Percentiles rank a stretch among this genome's conserved stretches.
phyloP scores from a whole-genome alignment of 2,113 vertebrate species.

The Mormyrus iriodes region DNA sequence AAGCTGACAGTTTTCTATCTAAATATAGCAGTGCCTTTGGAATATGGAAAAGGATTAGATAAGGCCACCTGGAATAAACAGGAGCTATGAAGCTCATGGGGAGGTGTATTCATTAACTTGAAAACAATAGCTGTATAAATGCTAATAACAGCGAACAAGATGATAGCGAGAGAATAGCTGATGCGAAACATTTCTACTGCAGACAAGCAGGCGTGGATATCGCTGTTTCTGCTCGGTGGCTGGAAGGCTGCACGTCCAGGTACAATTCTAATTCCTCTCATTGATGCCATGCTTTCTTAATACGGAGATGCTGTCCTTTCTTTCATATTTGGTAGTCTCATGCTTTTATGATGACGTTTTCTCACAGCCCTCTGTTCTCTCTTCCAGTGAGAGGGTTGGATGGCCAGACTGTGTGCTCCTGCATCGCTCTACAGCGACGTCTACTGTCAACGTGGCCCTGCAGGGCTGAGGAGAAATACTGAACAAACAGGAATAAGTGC shows the following conservation, averaged over 20 bases:
- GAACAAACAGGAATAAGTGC: not conserved
- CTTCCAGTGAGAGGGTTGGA: not conserved
- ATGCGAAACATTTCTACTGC: constrained; percentile 29
- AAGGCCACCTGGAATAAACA: constrained; percentile 24
- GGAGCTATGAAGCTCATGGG: constrained; percentile 36
- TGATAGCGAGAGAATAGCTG: constrained; percentile 37
- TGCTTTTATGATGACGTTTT: not conserved
- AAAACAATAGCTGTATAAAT: constrained; percentile 38
- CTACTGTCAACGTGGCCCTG: not conserved
- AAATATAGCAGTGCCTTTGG: constrained; percentile 45
- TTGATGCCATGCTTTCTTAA: constrained; percentile 28
- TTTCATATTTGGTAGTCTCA: not conserved
- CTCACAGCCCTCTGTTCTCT: not conserved
- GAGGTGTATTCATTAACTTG: constrained; percentile 10
- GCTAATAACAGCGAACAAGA: constrained; percentile 36
- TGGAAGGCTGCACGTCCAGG: constrained; percentile 41
- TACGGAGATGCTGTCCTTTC: not conserved
- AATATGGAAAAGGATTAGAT: constrained; percentile 43
- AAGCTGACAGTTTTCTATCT: constrained; percentile 45
- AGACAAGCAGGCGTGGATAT: constrained; percentile 55
- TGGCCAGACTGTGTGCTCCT: not conserved
- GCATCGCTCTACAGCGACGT: not conserved
- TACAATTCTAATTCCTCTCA: constrained; percentile 33
- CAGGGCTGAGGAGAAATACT: not conserved
- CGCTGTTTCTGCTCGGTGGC: constrained; percentile 53